These are phyloP conservation scores for Labeo rohita DNA, from an alignment of 2,113 vertebrate species.

Conservation along the genomic window DNA sequence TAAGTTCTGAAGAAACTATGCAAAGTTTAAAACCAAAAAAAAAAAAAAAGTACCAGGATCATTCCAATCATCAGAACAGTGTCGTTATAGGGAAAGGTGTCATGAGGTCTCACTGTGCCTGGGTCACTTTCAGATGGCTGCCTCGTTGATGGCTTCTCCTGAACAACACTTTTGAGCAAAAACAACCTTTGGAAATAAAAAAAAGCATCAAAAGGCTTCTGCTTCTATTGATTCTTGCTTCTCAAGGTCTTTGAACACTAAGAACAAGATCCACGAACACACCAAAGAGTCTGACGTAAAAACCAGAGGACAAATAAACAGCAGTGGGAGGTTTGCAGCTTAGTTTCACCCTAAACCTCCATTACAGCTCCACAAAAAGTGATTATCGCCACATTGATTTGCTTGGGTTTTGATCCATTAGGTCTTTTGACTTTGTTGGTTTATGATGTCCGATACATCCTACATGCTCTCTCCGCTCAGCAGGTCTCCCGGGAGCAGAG, in stretches of 20 bases:
- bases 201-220: conserved; percentile 66
- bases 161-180: conserved; percentile 58
- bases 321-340: conserved; percentile 66
- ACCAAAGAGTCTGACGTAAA: conserved; percentile 42
- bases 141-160: conserved; percentile 74
- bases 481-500: conserved; percentile 93
- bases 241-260: conserved; percentile 59
- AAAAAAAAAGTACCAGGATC: conserved; percentile 52
- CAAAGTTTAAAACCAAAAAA: conserved; percentile 62
- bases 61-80: conserved; percentile 51
- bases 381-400: conserved; percentile 83
- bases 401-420: conserved; percentile 77
- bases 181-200: conserved; percentile 38
- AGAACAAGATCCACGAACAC: conserved; percentile 26
- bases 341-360: conserved; percentile 74
- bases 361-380: conserved; percentile 76
- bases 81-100: conserved; percentile 53
- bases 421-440: conserved; percentile 47
- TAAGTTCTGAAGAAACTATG: conserved; percentile 71
- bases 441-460: conserved; percentile 57
- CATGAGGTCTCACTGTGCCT: conserved; percentile 47
- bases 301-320: conserved; percentile 58
- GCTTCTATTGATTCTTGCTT: conserved; percentile 62
- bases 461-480: conserved; percentile 96
- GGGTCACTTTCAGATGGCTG: conserved; percentile 71